Evolutionary conservation across 2,888 invertebrate genomes (phyloP).

Genomic region (Drosophila eohydei): DNA sequence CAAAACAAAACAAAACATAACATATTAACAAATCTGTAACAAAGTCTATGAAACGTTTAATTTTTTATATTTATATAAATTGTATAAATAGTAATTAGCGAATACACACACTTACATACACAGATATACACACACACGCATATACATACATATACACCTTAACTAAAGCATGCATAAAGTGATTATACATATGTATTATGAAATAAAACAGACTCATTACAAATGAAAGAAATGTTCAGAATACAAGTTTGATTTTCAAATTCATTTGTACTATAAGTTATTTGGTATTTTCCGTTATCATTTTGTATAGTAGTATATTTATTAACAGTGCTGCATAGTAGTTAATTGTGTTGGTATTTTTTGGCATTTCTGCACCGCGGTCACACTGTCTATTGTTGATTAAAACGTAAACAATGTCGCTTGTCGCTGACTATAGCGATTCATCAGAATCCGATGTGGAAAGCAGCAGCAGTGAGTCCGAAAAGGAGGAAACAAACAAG

Average conservation of each 20-base stretch:
- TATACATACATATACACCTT: conserved; percentile 51
- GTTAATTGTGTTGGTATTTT: conserved; percentile 5
- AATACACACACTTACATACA: conserved; percentile 52
- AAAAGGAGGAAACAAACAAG: conserved; percentile 21
- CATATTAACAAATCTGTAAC: conserved; percentile 66
- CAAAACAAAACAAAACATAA: conserved; percentile 11
- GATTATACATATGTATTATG: conserved; percentile 73
- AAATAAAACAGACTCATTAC: conserved; percentile 67
- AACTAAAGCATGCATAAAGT: conserved; percentile 78
- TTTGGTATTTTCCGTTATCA: conserved; percentile 5
- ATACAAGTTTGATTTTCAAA: neutral
- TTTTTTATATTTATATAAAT: conserved; percentile 77
- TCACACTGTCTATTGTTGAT: conserved; percentile 25
- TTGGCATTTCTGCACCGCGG: neutral
- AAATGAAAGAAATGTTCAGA: conserved; percentile 58
- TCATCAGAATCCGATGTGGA: conserved; percentile 71
- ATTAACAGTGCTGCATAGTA: neutral
- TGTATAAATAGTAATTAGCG: conserved; percentile 73
- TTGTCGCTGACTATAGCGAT: conserved; percentile 80
- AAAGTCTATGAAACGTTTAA: conserved; percentile 68
- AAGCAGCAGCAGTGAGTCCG: conserved; percentile 41
- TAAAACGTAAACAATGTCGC: conserved; percentile 70
- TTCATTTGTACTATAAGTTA: neutral
- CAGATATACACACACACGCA: conserved; percentile 31
- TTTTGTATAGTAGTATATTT: conserved; percentile 6